Percentiles rank a stretch among this genome's conserved stretches.
Evolutionary conservation across 2,888 invertebrate species (phyloP).

Genomic region (Pristionchus fissidentatus): DNA sequence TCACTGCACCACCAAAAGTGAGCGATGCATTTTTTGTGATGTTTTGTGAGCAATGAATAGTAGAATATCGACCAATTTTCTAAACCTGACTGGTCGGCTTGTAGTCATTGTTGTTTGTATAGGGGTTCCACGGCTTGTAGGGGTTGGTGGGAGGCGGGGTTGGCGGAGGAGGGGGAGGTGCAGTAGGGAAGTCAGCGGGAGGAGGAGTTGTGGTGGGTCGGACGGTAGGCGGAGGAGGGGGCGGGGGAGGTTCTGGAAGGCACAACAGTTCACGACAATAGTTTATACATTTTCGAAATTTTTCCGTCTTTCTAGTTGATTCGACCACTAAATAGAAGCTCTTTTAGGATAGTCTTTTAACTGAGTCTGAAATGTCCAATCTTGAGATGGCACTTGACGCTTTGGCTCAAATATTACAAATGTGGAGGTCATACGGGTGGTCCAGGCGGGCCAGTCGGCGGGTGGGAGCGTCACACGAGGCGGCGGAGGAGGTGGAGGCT

Average conservation of each 20-base stretch:
- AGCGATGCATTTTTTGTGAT: no score
- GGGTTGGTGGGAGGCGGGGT: neutral
- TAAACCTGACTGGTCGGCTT: neutral
- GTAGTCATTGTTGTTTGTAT: neutral
- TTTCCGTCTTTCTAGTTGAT: no score
- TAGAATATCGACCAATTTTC: neutral
- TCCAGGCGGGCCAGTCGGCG: constrained; percentile 10
- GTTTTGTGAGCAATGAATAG: neutral
- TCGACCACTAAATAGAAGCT: no score
- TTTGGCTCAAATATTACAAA: neutral
- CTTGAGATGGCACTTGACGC: no score
- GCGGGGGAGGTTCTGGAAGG: neutral
- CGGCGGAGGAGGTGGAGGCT: neutral
- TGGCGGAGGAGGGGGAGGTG: neutral
- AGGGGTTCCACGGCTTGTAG: neutral
- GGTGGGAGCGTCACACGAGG: neutral
- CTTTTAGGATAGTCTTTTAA: no score
- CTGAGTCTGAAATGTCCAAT: no score
- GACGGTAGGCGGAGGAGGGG: neutral
- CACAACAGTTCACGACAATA: no score
- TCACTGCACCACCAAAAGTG: neutral
- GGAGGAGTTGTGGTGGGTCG: neutral
- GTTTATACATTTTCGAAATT: no score
- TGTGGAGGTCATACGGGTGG: neutral
- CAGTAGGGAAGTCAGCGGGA: neutral